Evolutionary conservation across 1,140 invertebrate genomes (phyloP).

Genomic region (Phortica variegata): DNA sequence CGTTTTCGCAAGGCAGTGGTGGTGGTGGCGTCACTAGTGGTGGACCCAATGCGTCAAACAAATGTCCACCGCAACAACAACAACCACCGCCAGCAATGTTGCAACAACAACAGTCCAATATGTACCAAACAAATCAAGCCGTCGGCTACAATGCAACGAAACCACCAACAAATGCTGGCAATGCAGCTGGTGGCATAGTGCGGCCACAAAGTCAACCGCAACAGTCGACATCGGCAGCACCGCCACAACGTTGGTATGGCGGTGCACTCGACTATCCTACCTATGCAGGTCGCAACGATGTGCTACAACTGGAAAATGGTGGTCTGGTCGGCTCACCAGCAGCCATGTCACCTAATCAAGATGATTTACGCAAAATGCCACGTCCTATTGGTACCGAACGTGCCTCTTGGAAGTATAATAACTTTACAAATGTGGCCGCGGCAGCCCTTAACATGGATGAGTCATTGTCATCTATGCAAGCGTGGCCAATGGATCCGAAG

Average conservation of each 20-base stretch:
- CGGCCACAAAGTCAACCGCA: conserved; percentile 29
- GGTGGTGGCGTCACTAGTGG: too few species aligned
- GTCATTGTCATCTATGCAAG: conserved; percentile 17
- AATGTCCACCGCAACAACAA: too few species aligned
- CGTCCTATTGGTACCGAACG: conserved; percentile 76
- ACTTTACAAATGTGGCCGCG: conserved; percentile 32
- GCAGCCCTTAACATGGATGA: conserved; percentile 32
- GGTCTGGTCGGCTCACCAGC: conserved; percentile 58
- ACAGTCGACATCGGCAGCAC: conserved; percentile 22
- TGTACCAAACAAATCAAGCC: conserved; percentile 19
- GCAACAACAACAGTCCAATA: conserved; percentile 22
- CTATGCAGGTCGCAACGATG: conserved; percentile 39
- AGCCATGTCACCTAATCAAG: conserved; percentile 64
- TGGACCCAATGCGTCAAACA: background rate
- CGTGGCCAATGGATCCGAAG: conserved; percentile 33
- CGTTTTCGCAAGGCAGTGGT: conserved; percentile 63
- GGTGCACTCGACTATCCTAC: conserved; percentile 39
- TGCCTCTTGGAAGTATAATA: conserved; percentile 65
- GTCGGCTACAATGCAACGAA: background rate
- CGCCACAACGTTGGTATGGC: conserved; percentile 46
- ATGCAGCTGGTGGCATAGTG: background rate
- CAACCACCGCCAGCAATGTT: conserved; percentile 11
- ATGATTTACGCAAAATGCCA: conserved; percentile 72
- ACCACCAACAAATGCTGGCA: conserved; percentile 2
- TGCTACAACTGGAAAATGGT: conserved; percentile 49